Evolutionary conservation across 2,888 invertebrate genomes (phyloP), one percentile per base, ranked within the genome.

Genomic region (Pharmacophagus antenor): DNA sequence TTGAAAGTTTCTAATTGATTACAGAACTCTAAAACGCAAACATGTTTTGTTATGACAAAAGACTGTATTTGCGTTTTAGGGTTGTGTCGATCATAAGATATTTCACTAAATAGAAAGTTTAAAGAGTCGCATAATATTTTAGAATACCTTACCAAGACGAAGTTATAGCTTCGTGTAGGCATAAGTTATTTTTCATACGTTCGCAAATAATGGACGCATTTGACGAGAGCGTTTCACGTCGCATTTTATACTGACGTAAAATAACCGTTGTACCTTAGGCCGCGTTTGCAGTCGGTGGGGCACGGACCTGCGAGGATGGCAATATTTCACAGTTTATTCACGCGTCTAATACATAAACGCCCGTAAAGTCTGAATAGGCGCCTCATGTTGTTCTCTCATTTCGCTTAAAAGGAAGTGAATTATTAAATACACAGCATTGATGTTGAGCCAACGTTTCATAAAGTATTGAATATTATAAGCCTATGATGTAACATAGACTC

Each of bases 71-170:
- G n/a, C n/a, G n/a, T n/a, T n/a, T n/a, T n/a, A n/a, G n/a, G n/a
- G n/a, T n/a, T n/a, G n/a, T n/a, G n/a, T n/a, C n/a, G n/a, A 37
- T 37, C n/a, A 37, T n/a, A 5, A 37, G 77, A 82, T 82, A 82
- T 90, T 86, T 70, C 65, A 69, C 71, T 76, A 89, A 89, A 90
- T 89, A 89, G 88, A 88, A 89, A 90, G 88, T 86, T 80, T 82
- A 64, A 81, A 84, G 80, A 81, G 79, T 70, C 77, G 82, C 84
- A 82, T 85, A 86, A 87, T 84, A 76, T 78, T 75, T 83, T 81
- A 84, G 86, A 87, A 88, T 87, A 82, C 80, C 71, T 80, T 76
- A 73, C 80, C 70, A 67, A 64, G 76, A 80, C 83, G 4, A 37
- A 86, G 84, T 84, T 83, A 85, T 82, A 67, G 80, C 78, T 71